These are phyloP conservation scores for Heliconius charithonia DNA, from an alignment of 2,888 invertebrate genomes.

Conservation along the genomic window DNA sequence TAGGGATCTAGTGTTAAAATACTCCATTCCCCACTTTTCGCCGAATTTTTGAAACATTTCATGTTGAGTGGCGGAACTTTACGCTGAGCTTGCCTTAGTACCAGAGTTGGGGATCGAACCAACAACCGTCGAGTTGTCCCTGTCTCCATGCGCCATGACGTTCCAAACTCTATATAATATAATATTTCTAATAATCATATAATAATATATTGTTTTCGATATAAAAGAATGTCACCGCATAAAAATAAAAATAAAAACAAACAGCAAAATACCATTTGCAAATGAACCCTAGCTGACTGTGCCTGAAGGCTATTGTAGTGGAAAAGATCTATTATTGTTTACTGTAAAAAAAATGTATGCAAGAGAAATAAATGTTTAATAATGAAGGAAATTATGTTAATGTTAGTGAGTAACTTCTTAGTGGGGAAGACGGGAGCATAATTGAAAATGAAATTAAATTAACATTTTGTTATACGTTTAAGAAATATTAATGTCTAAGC, in stretches of 20 bases:
- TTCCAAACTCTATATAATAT: too few species aligned
- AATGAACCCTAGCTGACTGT: not conserved
- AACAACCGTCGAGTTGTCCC: too few species aligned
- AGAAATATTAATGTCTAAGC: conserved; percentile 23
- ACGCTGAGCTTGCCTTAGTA: not conserved
- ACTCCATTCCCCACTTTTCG: not conserved
- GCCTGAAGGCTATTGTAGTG: not conserved
- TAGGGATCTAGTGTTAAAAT: too few species aligned
- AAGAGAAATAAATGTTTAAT: conserved; percentile 21
- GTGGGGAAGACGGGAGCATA: not conserved
- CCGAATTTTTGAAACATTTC: not conserved
- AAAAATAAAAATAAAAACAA: not conserved
- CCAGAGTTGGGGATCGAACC: too few species aligned
- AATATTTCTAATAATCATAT: too few species aligned
- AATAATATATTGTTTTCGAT: not conserved
- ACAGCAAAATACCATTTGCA: not conserved
- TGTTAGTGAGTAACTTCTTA: not conserved
- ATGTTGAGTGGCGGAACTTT: not conserved
- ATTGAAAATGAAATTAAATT: conserved; percentile 11
- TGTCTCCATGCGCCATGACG: too few species aligned
- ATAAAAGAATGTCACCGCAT: not conserved
- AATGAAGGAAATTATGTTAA: conserved; percentile 26
- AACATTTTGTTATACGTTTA: conserved; percentile 16
- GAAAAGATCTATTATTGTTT: not conserved
- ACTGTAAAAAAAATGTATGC: conserved; percentile 21